Percentiles rank a stretch among this genome's conserved stretches.
phyloP scores from a whole-genome alignment of 2,797 vertebrate genomes.

The Macrochelys suwanniensis region DNA sequence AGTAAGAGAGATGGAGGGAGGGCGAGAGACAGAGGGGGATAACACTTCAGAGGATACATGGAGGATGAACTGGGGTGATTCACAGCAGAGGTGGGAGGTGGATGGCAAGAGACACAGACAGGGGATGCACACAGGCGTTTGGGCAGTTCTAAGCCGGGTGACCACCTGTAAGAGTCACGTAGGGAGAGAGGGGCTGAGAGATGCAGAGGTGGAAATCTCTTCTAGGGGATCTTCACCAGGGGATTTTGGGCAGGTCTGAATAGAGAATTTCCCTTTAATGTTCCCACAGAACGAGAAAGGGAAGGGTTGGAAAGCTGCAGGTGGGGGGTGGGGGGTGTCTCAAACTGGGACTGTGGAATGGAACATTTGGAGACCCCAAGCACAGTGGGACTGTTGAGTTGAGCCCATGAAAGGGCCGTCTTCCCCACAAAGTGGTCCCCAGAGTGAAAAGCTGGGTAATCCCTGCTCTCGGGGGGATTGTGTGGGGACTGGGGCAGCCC shows the following conservation, averaged over 20 bases:
- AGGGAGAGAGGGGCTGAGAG: not conserved
- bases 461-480: not conserved
- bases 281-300: not conserved
- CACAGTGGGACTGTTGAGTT: not conserved
- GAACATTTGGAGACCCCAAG: not conserved
- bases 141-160: not conserved
- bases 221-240: not conserved
- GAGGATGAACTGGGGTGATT: not conserved
- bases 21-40: not conserved
- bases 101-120: not conserved
- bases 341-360: not conserved
- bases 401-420: not conserved
- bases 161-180: not conserved
- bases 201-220: not conserved
- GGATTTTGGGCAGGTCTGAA: not conserved
- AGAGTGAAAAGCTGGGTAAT: not conserved
- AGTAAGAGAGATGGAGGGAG: not conserved
- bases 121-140: not conserved
- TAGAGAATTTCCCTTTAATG: not conserved
- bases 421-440: not conserved
- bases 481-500: not conserved
- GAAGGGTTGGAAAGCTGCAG: not conserved
- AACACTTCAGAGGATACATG: not conserved
- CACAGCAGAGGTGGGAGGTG: not conserved
- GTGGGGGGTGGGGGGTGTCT: not conserved